Evolutionary conservation across 1,140 invertebrate genomes (phyloP), one percentile per base, ranked within the genome.

Genomic region (Bombus confusus): DNA sequence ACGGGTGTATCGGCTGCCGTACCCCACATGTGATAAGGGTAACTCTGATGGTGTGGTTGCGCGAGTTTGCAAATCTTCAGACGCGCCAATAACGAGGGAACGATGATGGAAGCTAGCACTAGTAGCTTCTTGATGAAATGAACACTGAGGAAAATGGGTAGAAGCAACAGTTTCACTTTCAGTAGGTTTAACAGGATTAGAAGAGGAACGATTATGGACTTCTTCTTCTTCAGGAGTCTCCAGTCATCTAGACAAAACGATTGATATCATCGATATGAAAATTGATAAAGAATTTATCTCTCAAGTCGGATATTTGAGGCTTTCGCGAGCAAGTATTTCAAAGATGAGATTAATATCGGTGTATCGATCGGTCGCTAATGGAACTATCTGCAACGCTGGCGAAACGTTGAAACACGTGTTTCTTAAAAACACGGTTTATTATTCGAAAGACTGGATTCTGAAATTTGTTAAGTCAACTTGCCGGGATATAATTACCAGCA

Each of bases 51-150:
- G 79, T 94, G 93, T 12, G 91, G 84, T 28, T 78, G 87, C 15
- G 91, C 89, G 12, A 96, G 95, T 94, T 96, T 97, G 92, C 97
- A 97, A 83, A 96, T 95, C 90, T 96, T 96, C 57, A 97, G 91
- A 64, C 96, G 96, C 28, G 96, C 95, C 4, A 97, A 91, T 57
- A 97, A 88, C 37, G 96, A 95, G 0, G 97, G 96, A 12, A 96
- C 90, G 39, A 97, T 92, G 34, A 97, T 85, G 0, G 96, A 96
- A 3, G 95, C 96, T 1, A 97, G 87, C 6, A 97, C 92, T 15
- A 97, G 92, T 15, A 97, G 92, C 87, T 97, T 97, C 94, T 97
- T 97, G 82, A 97, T 97, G 87, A 97, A 95, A 83, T 97, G 95
- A 2, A 97, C 96, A 4, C 96, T 95, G 8, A 97, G 92, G 22